Conservation (phyloP, 2,888 invertebrate species). For the Periphyllus acericola region DNA sequence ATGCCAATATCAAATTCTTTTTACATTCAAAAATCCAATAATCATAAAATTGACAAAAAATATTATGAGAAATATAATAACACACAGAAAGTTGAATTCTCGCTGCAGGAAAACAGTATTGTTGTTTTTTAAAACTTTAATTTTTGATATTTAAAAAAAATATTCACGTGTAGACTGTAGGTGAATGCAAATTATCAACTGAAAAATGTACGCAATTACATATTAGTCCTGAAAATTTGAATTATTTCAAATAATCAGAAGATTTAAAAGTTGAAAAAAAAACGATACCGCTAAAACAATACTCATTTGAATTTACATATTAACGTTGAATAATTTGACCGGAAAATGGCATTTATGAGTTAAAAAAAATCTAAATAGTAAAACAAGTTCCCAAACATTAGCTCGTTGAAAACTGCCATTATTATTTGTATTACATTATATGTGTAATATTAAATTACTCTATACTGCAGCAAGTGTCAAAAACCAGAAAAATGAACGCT, state of each 20-base stretch:
- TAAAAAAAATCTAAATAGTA: no score
- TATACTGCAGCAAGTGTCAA: not conserved
- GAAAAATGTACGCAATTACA: not conserved
- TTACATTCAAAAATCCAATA: not conserved
- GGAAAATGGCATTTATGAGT: not conserved
- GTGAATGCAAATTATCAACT: not conserved
- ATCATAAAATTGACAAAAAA: not conserved
- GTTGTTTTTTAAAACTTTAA: not conserved
- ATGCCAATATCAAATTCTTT: slow-evolving; percentile 29
- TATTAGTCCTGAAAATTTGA: no score
- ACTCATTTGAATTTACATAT: not conserved
- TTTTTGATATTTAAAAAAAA: not conserved
- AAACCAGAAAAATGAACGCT: not conserved
- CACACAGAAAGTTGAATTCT: not conserved
- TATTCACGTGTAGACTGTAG: not conserved
- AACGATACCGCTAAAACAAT: not conserved
- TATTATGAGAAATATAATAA: not conserved
- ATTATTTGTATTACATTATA: not conserved
- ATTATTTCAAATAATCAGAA: not conserved
- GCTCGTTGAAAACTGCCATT: no score
- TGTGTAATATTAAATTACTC: not conserved
- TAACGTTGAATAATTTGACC: not conserved
- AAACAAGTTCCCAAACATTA: no score
- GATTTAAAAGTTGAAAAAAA: not conserved
- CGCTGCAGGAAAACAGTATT: not conserved